These are phyloP conservation scores for Pseudochromis fuscus DNA, from an alignment of 2,797 vertebrate species.

Conservation along the genomic window DNA sequence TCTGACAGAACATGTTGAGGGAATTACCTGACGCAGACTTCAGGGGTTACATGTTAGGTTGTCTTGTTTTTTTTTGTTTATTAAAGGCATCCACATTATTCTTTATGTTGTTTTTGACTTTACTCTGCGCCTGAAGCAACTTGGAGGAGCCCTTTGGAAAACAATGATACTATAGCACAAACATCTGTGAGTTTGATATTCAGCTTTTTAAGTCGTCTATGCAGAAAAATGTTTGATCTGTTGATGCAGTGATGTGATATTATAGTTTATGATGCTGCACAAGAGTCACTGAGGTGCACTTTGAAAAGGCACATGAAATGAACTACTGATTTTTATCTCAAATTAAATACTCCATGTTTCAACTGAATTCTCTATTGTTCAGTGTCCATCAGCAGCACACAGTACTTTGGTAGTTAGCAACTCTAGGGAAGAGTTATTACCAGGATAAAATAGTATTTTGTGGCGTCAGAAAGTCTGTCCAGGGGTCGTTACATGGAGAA, in stretches of 20 bases:
- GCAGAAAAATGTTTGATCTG: neutral
- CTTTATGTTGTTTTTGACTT: slow-evolving; percentile 30
- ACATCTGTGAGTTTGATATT: slow-evolving; percentile 1
- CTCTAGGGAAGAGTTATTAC: no score
- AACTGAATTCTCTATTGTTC: no score
- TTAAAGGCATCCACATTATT: slow-evolving; percentile 16
- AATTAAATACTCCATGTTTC: no score
- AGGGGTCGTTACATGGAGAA: no score
- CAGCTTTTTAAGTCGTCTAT: slow-evolving; percentile 5
- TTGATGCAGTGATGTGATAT: slow-evolving; percentile 2
- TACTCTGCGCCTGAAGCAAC: slow-evolving; percentile 23
- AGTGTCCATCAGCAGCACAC: no score
- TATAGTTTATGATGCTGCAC: no score
- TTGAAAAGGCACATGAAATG: no score
- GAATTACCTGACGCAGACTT: slow-evolving; percentile 30
- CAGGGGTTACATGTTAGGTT: slow-evolving; percentile 34
- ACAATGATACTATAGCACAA: neutral
- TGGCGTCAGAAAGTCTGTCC: no score
- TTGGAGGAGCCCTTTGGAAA: neutral
- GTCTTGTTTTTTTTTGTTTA: slow-evolving; percentile 26
- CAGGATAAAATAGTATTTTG: no score
- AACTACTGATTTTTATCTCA: no score
- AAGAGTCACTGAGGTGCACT: no score
- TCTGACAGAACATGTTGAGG: slow-evolving; percentile 42
- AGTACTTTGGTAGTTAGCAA: no score